Percentiles rank a stretch among this genome's conserved stretches.
Conservation (phyloP, 2,797 vertebrate genomes). For the Iguana delicatissima region DNA sequence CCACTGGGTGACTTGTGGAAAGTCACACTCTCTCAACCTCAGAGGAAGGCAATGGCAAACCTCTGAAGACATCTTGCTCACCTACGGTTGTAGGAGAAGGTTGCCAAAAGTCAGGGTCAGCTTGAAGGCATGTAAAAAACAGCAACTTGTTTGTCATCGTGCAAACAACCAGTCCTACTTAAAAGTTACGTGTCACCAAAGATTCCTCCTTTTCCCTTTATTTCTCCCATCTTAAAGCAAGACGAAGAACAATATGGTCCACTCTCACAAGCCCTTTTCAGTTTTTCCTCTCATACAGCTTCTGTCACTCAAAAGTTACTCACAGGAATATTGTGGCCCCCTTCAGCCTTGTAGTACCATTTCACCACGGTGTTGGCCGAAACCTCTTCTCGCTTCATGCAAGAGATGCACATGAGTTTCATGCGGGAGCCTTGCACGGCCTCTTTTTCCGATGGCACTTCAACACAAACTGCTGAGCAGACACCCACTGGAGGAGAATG, state of each 20-base stretch:
- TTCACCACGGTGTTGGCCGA: slow-evolving; percentile 85
- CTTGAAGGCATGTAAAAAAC: not conserved
- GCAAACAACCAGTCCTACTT: not conserved
- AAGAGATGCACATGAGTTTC: slow-evolving; percentile 94
- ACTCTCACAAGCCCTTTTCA: not conserved
- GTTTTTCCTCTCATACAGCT: not conserved
- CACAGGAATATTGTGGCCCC: slow-evolving; percentile 83
- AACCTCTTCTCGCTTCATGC: slow-evolving; percentile 94
- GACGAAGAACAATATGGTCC: not conserved
- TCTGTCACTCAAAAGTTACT: slow-evolving; percentile 56
- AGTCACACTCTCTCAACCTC: too few relatives aligned
- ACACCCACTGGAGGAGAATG: slow-evolving; percentile 77
- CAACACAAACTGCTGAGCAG: slow-evolving; percentile 90
- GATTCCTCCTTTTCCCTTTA: not conserved
- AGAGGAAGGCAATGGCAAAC: too few relatives aligned
- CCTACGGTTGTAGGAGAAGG: too few relatives aligned
- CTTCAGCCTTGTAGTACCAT: slow-evolving; percentile 87
- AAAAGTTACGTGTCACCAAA: not conserved
- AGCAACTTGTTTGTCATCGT: not conserved
- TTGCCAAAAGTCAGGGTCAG: too few relatives aligned
- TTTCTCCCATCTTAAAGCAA: not conserved
- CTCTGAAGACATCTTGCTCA: too few relatives aligned
- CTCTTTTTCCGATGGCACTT: slow-evolving; percentile 89
- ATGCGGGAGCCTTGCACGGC: slow-evolving; percentile 87
- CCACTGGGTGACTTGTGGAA: too few relatives aligned